A percentile compares a stretch with the other conserved stretches of the same genome.
phyloP scores from a whole-genome alignment of 2,113 vertebrate species.

The Sciurus niger region DNA sequence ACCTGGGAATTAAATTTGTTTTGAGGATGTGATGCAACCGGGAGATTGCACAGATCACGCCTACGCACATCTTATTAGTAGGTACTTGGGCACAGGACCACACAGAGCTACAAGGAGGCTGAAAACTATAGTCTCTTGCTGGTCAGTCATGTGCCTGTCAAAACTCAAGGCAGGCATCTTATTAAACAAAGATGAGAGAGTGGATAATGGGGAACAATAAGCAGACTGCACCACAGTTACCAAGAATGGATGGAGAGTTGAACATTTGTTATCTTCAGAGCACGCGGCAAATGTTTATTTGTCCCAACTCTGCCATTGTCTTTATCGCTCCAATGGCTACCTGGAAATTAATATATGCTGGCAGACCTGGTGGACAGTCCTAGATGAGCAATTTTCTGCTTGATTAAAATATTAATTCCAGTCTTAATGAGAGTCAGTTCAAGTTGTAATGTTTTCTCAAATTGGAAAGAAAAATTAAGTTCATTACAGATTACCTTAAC shows the following conservation, averaged over 20 bases:
- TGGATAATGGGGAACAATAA: neutral
- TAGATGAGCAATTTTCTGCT: constrained; percentile 9
- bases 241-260: neutral
- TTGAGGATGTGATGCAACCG: neutral
- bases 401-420: constrained; percentile 53
- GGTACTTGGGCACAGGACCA: neutral
- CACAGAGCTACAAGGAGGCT: neutral
- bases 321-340: neutral
- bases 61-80: neutral
- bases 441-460: constrained; percentile 10
- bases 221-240: neutral
- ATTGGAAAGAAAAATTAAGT: constrained; percentile 19
- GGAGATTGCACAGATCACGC: neutral
- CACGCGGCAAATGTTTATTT: neutral
- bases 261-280: neutral
- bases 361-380: neutral
- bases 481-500: neutral
- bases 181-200: neutral
- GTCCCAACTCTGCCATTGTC: neutral
- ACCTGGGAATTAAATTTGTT: neutral
- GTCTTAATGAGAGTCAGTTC: neutral
- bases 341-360: neutral
- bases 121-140: neutral
- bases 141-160: neutral
- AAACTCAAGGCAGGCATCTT: neutral